phyloP scores from a whole-genome alignment of 2,888 invertebrate species.

The Ectropis crepuscularia region DNA sequence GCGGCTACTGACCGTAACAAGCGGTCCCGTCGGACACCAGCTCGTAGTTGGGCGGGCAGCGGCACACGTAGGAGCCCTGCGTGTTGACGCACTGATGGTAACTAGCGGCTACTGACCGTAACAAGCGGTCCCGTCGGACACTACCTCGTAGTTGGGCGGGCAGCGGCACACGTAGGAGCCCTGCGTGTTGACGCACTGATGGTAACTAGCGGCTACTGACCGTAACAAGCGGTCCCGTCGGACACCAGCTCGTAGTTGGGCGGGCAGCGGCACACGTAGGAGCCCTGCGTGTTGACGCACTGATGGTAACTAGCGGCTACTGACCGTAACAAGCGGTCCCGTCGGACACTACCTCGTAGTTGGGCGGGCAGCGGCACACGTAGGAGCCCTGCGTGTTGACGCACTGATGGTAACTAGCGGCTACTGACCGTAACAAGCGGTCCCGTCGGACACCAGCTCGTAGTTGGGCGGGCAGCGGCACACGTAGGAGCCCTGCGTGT shows the following conservation, averaged over 20 bases:
- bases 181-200: conserved; percentile 90
- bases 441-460: conserved; percentile 91
- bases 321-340: conserved; percentile 93
- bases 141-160: conserved; percentile 91
- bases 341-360: conserved; percentile 91
- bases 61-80: conserved; percentile 90
- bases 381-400: conserved; percentile 90
- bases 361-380: conserved; percentile 91
- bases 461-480: conserved; percentile 93
- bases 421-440: conserved; percentile 90
- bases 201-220: no score
- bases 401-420: no score
- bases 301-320: no score
- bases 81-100: conserved; percentile 91
- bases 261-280: conserved; percentile 92
- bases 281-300: conserved; percentile 90
- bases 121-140: conserved; percentile 92
- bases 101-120: conserved; percentile 87
- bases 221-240: conserved; percentile 92
- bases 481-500: conserved; percentile 89
- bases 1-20: conserved; percentile 89
- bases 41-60: conserved; percentile 92
- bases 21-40: conserved; percentile 91
- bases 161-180: conserved; percentile 92
- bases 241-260: conserved; percentile 91